Percentiles rank a stretch among this genome's conserved stretches.
These are phyloP conservation scores for Lasiommata megera DNA, from an alignment of 2,888 invertebrate genomes.

Conservation along the genomic window DNA sequence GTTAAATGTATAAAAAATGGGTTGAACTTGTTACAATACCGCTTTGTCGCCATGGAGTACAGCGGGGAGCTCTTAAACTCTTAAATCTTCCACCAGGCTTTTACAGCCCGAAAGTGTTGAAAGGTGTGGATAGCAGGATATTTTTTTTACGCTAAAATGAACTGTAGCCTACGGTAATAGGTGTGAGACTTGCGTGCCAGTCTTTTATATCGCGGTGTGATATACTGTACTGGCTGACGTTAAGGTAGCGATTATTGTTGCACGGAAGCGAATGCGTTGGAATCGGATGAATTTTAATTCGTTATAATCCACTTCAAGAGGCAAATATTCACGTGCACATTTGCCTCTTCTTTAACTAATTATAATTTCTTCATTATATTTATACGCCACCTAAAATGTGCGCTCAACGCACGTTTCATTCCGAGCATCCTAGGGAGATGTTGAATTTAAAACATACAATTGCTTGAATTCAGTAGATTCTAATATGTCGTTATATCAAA, in stretches of 20 bases:
- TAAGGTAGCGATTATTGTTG: not conserved
- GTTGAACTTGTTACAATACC: constrained; percentile 37
- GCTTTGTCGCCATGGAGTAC: constrained; percentile 36
- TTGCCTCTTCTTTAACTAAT: too few species aligned
- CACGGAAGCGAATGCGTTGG: constrained; percentile 5
- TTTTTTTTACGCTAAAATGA: constrained; percentile 18
- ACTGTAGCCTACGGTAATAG: not conserved
- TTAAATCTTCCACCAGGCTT: constrained; percentile 37
- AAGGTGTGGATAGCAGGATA: constrained; percentile 26
- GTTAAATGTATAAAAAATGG: constrained; percentile 33
- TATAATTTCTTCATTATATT: too few species aligned
- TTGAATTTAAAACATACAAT: too few species aligned
- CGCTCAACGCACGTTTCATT: too few species aligned
- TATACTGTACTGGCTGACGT: constrained; percentile 23
- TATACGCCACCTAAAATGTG: too few species aligned
- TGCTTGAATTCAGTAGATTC: too few species aligned
- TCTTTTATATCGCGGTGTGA: constrained; percentile 16
- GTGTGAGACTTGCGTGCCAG: not conserved
- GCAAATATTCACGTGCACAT: too few species aligned
- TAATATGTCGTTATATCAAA: too few species aligned
- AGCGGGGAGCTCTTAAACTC: constrained; percentile 39
- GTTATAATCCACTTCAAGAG: too few species aligned
- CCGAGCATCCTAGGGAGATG: too few species aligned
- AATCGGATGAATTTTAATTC: not conserved
- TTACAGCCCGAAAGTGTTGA: constrained; percentile 31